phyloP scores from a whole-genome alignment of 2,797 vertebrate species.

The Nyctalus aviator region DNA sequence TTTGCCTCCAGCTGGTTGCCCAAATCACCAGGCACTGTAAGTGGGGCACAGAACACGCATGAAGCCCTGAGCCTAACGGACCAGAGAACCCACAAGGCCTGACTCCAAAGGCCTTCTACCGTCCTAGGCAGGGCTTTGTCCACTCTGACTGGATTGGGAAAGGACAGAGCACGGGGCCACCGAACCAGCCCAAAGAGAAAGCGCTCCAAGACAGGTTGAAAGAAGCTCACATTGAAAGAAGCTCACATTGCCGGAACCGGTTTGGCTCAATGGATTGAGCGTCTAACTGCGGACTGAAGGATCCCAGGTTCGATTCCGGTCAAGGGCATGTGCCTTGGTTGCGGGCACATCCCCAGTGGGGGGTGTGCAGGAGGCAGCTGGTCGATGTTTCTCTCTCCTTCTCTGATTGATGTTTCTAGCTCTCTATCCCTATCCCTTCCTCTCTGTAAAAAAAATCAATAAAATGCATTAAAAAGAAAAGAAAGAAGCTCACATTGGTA shows the following conservation, averaged over 20 bases:
- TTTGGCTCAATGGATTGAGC: no score
- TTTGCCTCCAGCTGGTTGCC: conserved; percentile 99
- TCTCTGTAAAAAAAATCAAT: no score
- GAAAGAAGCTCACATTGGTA: neutral
- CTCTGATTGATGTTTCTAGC: no score
- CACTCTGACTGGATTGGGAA: neutral
- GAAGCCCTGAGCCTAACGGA: neutral
- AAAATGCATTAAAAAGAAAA: no score
- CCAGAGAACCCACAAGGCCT: neutral
- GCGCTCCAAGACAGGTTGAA: neutral
- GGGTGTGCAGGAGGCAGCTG: no score
- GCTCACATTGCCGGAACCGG: no score
- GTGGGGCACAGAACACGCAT: conserved; percentile 57
- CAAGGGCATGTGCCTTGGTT: no score
- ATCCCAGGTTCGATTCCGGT: no score
- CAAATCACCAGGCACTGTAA: conserved; percentile 96
- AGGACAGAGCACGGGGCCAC: neutral
- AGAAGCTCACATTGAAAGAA: neutral
- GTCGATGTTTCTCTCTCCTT: no score
- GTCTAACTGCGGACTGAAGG: no score
- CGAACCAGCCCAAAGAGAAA: neutral
- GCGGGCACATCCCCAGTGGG: no score
- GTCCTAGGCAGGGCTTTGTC: neutral
- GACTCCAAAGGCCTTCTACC: neutral
- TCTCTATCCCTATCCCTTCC: no score